Conservation (phyloP, 2,888 invertebrate species). For the Gasteruption jaculator region DNA sequence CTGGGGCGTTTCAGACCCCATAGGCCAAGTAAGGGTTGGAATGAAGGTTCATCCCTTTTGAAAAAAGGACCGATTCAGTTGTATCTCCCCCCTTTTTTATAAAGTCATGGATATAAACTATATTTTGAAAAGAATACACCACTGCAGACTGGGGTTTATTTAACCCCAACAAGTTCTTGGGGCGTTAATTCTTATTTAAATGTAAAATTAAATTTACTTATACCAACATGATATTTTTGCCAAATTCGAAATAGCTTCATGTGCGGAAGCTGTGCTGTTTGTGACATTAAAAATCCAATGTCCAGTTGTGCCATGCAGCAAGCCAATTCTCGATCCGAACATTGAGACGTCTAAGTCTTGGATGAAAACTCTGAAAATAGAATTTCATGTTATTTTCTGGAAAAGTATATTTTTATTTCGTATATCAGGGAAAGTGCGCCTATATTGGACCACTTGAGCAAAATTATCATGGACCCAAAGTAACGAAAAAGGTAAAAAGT, state of each 20-base stretch:
- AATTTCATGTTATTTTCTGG: slow-evolving; percentile 2
- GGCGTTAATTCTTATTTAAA: no score
- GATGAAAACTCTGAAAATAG: slow-evolving; percentile 55
- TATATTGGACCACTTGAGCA: no score
- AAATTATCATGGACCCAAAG: no score
- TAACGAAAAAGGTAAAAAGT: no score
- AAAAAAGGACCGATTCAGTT: no score
- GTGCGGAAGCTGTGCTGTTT: slow-evolving; percentile 55
- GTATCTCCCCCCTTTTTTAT: no score
- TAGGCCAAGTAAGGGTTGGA: no score
- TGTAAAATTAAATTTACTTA: background rate
- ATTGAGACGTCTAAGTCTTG: slow-evolving; percentile 58
- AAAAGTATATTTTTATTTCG: slow-evolving; percentile 18
- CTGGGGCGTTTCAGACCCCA: no score
- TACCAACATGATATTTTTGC: slow-evolving; percentile 29
- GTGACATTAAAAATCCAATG: slow-evolving; percentile 60
- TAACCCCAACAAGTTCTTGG: no score
- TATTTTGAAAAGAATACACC: background rate
- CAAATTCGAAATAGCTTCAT: slow-evolving; percentile 31
- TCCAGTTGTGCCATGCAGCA: slow-evolving; percentile 63
- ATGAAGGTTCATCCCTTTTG: no score
- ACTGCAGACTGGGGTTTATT: background rate
- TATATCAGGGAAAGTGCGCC: no score
- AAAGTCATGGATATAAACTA: no score
- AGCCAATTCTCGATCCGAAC: slow-evolving; percentile 59